These are phyloP conservation scores for Chloroclysta siterata DNA, from an alignment of 2,888 invertebrate genomes.

Conservation along the genomic window DNA sequence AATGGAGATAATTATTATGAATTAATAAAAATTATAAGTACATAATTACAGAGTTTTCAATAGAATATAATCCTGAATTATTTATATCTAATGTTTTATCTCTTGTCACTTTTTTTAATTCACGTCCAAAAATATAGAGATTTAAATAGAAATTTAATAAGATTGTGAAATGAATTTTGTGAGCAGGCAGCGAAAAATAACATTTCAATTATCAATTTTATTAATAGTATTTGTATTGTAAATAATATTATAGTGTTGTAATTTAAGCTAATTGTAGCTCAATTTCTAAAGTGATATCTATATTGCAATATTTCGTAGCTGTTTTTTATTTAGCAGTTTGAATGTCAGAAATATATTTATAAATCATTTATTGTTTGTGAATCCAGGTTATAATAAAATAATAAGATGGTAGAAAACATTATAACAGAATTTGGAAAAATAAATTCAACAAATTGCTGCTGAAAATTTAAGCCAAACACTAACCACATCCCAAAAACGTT, in stretches of 20 bases:
- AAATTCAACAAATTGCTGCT: too few species aligned
- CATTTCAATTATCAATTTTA: not conserved
- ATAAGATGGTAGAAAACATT: too few species aligned
- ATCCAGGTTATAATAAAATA: too few species aligned
- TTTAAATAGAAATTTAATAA: not conserved
- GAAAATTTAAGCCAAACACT: not conserved
- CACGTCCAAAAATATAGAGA: not conserved
- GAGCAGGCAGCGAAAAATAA: not conserved
- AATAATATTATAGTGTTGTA: not conserved
- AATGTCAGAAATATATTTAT: not conserved
- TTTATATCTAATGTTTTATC: not conserved
- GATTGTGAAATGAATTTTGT: not conserved
- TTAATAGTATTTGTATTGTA: not conserved
- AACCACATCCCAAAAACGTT: too few species aligned
- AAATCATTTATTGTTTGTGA: too few species aligned
- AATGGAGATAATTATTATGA: not conserved
- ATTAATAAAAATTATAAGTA: not conserved
- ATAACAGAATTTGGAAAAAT: too few species aligned
- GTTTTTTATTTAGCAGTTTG: not conserved
- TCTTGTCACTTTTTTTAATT: not conserved
- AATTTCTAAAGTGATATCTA: constrained; percentile 2
- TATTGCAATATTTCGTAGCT: not conserved
- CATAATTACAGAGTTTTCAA: not conserved
- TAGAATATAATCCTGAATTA: not conserved
- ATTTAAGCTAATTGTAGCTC: not conserved